These are phyloP conservation scores for Aricia agestis DNA, from an alignment of 1,140 invertebrate species.

Conservation along the genomic window DNA sequence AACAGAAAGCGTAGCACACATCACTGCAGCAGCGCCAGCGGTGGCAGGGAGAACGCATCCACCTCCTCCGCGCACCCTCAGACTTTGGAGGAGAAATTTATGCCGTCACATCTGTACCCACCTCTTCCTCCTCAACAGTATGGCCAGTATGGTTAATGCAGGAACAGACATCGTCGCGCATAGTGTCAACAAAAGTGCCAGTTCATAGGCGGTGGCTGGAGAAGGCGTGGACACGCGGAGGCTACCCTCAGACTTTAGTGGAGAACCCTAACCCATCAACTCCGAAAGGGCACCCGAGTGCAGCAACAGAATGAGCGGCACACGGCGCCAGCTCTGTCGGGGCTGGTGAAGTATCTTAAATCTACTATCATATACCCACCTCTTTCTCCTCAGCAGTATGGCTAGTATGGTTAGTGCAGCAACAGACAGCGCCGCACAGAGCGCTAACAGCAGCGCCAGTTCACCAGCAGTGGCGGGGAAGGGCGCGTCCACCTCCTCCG, in stretches of 20 bases:
- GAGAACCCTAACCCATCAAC: too few species aligned
- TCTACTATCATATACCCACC: slow-evolving; percentile 33
- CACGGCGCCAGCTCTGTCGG: too few species aligned
- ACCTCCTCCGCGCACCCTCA: slow-evolving; percentile 63
- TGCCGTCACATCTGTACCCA: slow-evolving; percentile 22
- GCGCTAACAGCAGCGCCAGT: slow-evolving; percentile 54
- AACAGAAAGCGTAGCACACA: slow-evolving; percentile 61
- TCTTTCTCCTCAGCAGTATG: slow-evolving; percentile 60
- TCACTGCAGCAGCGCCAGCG: slow-evolving; percentile 52
- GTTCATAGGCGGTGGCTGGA: slow-evolving; percentile 60
- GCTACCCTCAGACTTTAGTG: slow-evolving; percentile 52
- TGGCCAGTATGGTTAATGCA: slow-evolving; percentile 65
- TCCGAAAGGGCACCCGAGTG: too few species aligned
- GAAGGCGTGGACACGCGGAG: slow-evolving; percentile 66
- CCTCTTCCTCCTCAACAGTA: slow-evolving; percentile 62
- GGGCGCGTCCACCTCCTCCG: slow-evolving; percentile 64
- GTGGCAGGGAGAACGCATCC: slow-evolving; percentile 63
- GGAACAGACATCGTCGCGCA: slow-evolving; percentile 63
- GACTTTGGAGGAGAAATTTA: slow-evolving; percentile 48
- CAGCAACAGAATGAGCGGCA: too few species aligned
- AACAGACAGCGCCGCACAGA: slow-evolving; percentile 62
- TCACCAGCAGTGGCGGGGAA: slow-evolving; percentile 66
- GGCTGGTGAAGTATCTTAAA: too few species aligned
- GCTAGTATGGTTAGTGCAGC: slow-evolving; percentile 66
- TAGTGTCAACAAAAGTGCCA: slow-evolving; percentile 54